These are phyloP conservation scores for Calephelis virginiensis DNA, from an alignment of 1,140 invertebrate genomes.

Conservation along the genomic window DNA sequence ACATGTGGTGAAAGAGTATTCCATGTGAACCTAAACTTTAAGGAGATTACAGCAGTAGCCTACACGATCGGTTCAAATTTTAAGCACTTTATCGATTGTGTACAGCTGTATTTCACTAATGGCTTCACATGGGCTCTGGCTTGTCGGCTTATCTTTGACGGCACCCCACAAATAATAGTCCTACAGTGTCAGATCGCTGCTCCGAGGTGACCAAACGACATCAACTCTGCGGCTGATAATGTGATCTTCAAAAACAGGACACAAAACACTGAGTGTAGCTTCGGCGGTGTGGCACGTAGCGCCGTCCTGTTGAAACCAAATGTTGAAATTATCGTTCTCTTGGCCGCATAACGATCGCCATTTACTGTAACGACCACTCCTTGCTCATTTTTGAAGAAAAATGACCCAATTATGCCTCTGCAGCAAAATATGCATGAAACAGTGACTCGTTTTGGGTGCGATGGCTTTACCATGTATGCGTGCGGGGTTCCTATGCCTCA, in stretches of 20 bases:
- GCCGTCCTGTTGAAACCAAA: constrained; percentile 28
- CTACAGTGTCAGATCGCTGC: constrained; percentile 24
- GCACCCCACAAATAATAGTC: constrained; percentile 26
- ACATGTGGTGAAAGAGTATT: too few relatives aligned
- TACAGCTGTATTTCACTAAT: background rate
- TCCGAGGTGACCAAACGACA: constrained; percentile 21
- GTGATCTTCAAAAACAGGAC: constrained; percentile 13
- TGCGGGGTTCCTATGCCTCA: constrained; percentile 21
- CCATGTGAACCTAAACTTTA: too few relatives aligned
- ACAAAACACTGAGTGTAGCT: constrained; percentile 18
- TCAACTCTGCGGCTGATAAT: constrained; percentile 18
- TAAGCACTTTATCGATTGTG: constrained; percentile 9
- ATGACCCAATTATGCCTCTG: constrained; percentile 38
- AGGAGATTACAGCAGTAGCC: too few relatives aligned
- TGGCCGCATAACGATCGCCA: constrained; percentile 38
- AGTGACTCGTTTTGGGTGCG: constrained; percentile 43
- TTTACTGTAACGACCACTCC: constrained; percentile 44
- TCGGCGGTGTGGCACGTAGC: constrained; percentile 29
- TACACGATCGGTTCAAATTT: background rate
- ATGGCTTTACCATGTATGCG: constrained; percentile 23
- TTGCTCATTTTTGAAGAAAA: constrained; percentile 52
- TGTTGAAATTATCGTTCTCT: constrained; percentile 24
- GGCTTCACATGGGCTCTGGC: constrained; percentile 9
- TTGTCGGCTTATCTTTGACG: constrained; percentile 21
- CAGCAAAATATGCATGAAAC: constrained; percentile 42